Base-by-base conservation (phyloP, 2,888 invertebrate species). In the Allacma fusca region DNA sequence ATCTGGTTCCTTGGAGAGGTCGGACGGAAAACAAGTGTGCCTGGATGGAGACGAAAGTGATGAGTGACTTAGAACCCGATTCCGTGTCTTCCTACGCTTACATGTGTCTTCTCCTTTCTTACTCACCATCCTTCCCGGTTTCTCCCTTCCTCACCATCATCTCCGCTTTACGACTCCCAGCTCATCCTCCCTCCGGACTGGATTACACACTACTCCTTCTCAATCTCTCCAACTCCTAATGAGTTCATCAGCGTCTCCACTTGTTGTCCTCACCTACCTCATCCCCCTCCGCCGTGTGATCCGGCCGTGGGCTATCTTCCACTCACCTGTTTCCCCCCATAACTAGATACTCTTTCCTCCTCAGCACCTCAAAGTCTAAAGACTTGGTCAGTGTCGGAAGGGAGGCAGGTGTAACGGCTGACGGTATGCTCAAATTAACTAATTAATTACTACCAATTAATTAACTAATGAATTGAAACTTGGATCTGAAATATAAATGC, bases 221-320 rank as follows among this genome's bases (percentile, higher is more conserved):
- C 23, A 13, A 34, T 34, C 44, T 44, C 65, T 68, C 78, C 75
- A 65, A 75, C 78, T 75, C 69, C 76, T 78, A 69, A 75, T 78
- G 75, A 78, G 78, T 69, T 24, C 4, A 21, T 59, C 19, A 50
- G 16, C 50, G n/a, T 50, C 50, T 65, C 34, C 64, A 40, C 76
- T 50, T 29, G 40, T 16, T 34, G 59, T 70, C 40, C 69, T 13
- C 65, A 1, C 64, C 16, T 26, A n/a, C 50, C n/a, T 59, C 34
- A 21, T n/a, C n/a, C 57, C n/a, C n/a, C n/a, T n/a, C 44, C 69
- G n/a, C 23, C 16, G n/a, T n/a, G n/a, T n/a, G n/a, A 34, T 34
- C 4, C 34, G 34, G 34, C 34, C 34, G 34, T 7, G 34, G 34
- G 34, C 34, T 34, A 34, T 9, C 9, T 34, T 34, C 34, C 4